Evolutionary conservation across 2,888 invertebrate species (phyloP).

Genomic region (Myathropa florea): DNA sequence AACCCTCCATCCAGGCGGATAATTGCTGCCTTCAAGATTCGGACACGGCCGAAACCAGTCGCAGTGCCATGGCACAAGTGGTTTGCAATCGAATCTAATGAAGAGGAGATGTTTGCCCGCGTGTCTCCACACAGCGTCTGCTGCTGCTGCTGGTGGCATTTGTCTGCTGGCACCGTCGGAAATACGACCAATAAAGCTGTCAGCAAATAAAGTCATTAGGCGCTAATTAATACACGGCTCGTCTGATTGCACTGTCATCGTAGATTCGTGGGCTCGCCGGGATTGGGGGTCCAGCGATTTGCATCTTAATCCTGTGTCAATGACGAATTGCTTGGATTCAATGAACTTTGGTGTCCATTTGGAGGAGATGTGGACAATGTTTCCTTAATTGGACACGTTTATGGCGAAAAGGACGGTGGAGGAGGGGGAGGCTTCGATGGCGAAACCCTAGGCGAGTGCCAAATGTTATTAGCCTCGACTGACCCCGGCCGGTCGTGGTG

Average conservation of each 20-base stretch:
- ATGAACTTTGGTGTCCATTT: neutral
- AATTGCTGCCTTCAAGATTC: slow-evolving; percentile 14
- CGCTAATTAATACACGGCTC: slow-evolving; percentile 17
- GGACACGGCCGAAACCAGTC: slow-evolving; percentile 15
- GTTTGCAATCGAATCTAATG: neutral
- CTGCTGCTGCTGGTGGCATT: neutral
- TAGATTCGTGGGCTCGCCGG: neutral
- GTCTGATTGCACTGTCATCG: neutral
- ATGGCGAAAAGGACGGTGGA: neutral
- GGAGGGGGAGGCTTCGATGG: neutral
- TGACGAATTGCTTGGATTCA: neutral
- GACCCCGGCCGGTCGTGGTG: neutral
- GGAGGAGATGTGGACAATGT: neutral
- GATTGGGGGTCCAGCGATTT: neutral
- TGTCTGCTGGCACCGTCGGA: neutral
- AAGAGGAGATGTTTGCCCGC: neutral
- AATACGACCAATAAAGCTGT: neutral
- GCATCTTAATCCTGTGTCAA: neutral
- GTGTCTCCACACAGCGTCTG: neutral
- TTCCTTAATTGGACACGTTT: neutral
- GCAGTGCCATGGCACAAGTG: neutral
- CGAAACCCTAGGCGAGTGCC: neutral
- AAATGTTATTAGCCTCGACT: neutral
- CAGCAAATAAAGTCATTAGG: neutral
- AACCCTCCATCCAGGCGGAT: neutral